A percentile compares a stretch with the other conserved stretches of the same genome.
These are phyloP conservation scores for Aegotheles bennettii DNA, from an alignment of 2,113 vertebrate species.

Conservation along the genomic window DNA sequence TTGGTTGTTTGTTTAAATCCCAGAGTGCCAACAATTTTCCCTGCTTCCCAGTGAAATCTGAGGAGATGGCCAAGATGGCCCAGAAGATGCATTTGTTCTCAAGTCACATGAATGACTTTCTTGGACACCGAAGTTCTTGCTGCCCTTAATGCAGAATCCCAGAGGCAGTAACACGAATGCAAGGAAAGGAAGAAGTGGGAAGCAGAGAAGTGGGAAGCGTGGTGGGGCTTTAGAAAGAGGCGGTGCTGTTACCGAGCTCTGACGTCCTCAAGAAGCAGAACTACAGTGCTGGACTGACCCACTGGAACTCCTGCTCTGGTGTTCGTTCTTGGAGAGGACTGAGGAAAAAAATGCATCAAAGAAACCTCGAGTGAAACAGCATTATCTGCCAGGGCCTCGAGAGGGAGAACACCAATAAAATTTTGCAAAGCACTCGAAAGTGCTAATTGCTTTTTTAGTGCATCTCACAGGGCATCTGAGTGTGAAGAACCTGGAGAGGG, in stretches of 20 bases:
- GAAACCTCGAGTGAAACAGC: neutral
- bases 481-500: neutral
- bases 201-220: neutral
- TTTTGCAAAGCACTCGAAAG: slow-evolving; percentile 15
- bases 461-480: neutral
- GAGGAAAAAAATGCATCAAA: neutral
- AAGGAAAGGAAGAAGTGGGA: no score
- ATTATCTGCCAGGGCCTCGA: neutral
- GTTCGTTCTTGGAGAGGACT: neutral
- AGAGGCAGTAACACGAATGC: rapidly evolving
- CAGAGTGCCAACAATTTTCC: neutral
- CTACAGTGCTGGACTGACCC: neutral
- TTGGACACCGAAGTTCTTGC: neutral
- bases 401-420: neutral
- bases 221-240: neutral
- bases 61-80: neutral
- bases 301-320: neutral
- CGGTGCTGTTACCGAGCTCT: neutral
- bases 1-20: neutral
- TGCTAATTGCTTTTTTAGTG: slow-evolving; percentile 35
- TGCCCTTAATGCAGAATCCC: neutral
- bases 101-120: neutral
- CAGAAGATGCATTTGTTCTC: neutral
- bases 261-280: neutral
- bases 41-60: neutral